Conservation (phyloP, 2,888 invertebrate genomes). For the Cantharis lateralis region DNA sequence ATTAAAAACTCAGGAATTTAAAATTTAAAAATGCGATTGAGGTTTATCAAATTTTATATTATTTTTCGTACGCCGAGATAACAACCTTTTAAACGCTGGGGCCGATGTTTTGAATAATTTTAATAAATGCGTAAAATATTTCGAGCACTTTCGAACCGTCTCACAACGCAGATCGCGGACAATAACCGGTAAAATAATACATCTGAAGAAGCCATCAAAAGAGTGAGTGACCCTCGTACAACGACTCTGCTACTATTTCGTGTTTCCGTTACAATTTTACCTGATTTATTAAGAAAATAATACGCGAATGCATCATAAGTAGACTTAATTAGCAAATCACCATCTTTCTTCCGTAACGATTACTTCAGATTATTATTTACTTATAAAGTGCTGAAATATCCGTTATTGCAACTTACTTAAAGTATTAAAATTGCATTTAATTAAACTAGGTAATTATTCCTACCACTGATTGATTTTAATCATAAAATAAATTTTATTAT, state of each 20-base stretch:
- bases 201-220: slow-evolving; percentile 23
- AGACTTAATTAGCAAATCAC: background rate
- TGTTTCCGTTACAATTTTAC: slow-evolving; percentile 14
- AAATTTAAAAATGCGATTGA: background rate
- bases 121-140: background rate
- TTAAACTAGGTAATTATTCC: background rate
- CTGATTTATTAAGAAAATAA: slow-evolving; percentile 21
- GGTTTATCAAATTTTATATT: background rate
- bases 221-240: slow-evolving; percentile 26
- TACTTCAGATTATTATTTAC: background rate
- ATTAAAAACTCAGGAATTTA: background rate
- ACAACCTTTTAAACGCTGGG: background rate
- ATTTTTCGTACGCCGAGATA: background rate
- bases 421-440: background rate
- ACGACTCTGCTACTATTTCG: background rate
- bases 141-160: slow-evolving; percentile 6
- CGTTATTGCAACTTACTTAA: background rate
- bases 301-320: slow-evolving; percentile 16
- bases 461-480: background rate
- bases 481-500: background rate
- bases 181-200: slow-evolving; percentile 29
- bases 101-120: background rate
- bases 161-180: slow-evolving; percentile 16
- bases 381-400: background rate
- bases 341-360: background rate